Base-by-base conservation (phyloP, 2,797 vertebrate species). In the Pseudochirops corinnae region DNA sequence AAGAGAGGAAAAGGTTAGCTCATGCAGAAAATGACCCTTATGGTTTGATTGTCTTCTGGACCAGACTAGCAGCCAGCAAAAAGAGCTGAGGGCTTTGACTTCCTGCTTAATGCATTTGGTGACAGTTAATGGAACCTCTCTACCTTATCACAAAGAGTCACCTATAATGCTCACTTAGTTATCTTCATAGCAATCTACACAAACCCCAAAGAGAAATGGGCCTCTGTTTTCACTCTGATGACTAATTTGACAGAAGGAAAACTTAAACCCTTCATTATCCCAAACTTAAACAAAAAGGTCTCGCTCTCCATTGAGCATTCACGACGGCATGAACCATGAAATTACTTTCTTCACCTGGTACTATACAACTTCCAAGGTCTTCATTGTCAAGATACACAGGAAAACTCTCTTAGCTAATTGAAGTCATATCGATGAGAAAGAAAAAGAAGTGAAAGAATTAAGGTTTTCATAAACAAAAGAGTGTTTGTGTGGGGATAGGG, bases 21-120 rank as follows among this genome's bases (percentile, higher is more conserved):
- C 99, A 99, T 99, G 99, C 99, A 99, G 99, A 99, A 99, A 99
- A 99, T 99, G 99, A 99, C 99, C 99, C 99, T 99, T 99, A 99
- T 99, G 99, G 98, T 99, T 99, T 99, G 99, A 99, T 99, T 99
- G 99, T 99, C 99, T 99, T 98, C 94, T 98, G 99, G 98, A 98
- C 97, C 97, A 99, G 98, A 98, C 99, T 99, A 98, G 98, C 98
- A 98, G 98, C 96, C 95, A 99, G 98, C 98, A 99, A 95, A 91
- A 90, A 99, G 98, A 99, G 98, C 98, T 97, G 96, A 99, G 98
- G 98, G 98, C 98, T 99, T 95, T 97, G 97, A 97, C 98, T 97
- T 94, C 92, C 96, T 95, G 97, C 97, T 95, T 98, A 97, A 99
- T 98, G 98, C 98, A 98, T 98, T 98, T 98, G 97, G 97, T 98